Conservation (phyloP, 2,797 vertebrate species). For the Sphenodon punctatus region DNA sequence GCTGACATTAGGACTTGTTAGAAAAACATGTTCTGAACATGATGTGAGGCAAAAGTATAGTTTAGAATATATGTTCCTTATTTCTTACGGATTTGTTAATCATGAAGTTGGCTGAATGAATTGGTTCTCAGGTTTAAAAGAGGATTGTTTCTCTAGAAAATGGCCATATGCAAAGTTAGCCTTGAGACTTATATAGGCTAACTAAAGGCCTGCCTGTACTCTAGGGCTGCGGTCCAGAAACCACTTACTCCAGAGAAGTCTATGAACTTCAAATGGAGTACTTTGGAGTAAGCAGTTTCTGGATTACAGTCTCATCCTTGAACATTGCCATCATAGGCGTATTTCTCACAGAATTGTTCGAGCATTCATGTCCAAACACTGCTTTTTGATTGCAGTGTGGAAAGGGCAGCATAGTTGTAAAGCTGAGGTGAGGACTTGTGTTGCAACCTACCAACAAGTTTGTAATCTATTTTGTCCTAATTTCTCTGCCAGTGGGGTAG, state of each 20-base stretch:
- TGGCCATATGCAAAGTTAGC: not conserved
- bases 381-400: rapidly evolving
- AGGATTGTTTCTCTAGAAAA: not conserved
- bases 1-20: not conserved
- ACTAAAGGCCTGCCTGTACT: no score
- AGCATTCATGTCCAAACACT: not conserved
- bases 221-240: no score
- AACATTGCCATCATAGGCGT: no score
- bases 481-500: not conserved
- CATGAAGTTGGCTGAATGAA: not conserved
- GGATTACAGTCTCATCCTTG: no score
- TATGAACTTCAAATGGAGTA: no score
- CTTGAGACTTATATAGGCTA: no score
- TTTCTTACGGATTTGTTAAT: not conserved
- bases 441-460: not conserved
- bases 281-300: no score
- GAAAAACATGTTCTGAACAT: not conserved
- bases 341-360: no score
- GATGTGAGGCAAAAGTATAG: not conserved
- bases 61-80: not conserved
- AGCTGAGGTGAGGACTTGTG: not conserved
- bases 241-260: no score
- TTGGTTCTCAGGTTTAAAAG: not conserved
- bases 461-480: not conserved
- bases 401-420: not conserved